Evolutionary conservation across 2,888 invertebrate genomes (phyloP), one percentile per base, ranked within the genome.

Genomic region (Liopterus haemorrhoidalis): DNA sequence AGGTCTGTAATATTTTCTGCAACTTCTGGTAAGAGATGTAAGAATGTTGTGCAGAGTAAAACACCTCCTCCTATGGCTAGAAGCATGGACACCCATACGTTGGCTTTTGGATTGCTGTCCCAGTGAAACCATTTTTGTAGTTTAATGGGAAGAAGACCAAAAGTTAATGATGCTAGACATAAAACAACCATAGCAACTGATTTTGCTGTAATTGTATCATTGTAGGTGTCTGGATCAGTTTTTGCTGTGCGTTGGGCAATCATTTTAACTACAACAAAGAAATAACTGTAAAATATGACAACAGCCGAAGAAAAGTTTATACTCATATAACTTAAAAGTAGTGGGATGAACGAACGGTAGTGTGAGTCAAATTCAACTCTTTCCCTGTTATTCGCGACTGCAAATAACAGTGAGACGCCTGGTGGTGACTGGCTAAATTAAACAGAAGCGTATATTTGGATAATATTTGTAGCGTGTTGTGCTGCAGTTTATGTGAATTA

Each of bases 51-150:
- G 50, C 82, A 81, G 25, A 90, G 68, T 12, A 90, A 69, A 0
- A 89, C 88, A n/a, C 88, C 89, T 11, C 88, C 89, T 53, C 88
- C 82, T 37, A 64, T 63, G n/a, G 85, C 81, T 15, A 89, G 69
- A 16, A 86, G 65, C 12, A 81, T 74, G 5, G 74, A 76, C 3
- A 68, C 64, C 54, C 69, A 70, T 59, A 76, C 68, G 22, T 73
- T 65, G 48, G 67, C 67, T 36, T 71, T 70, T 1, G 73, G 71
- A 14, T 73, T 70, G 8, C 69, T 68, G 39, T 75, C 62, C 80
- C 81, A 81, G 22, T 76, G 73, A 54, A 84, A 75, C 63, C 74
- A 77, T 56, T 69, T 77, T 25, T 82, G 76, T 46, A 91, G 65
- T 56, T 82, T 68, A 52, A 88, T 71, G 0, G 92, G 91, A 18